phyloP scores from a whole-genome alignment of 2,113 vertebrate species.

The Peromyscus polionotus region DNA sequence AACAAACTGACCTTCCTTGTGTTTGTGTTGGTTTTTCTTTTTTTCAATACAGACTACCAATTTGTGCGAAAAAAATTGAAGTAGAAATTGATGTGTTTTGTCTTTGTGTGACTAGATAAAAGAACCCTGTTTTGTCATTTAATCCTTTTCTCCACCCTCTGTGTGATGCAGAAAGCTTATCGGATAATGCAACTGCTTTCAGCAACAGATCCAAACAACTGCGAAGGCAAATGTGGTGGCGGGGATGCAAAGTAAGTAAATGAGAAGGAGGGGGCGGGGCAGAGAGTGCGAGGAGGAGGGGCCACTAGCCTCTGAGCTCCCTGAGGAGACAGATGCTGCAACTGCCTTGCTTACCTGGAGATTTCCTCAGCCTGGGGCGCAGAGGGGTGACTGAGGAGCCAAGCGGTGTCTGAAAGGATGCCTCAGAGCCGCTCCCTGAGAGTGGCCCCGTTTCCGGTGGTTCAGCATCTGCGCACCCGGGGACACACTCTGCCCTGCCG shows the following conservation, averaged over 20 bases:
- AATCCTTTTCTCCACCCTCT: conserved; percentile 77
- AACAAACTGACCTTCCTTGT: neutral
- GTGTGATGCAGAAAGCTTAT: conserved; percentile 93
- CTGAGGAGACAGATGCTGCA: neutral
- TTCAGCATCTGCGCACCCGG: rapidly evolving
- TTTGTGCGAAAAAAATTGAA: neutral
- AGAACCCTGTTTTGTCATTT: conserved; percentile 71
- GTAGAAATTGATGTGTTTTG: conserved; percentile 70
- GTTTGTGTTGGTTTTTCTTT: neutral
- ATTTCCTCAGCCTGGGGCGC: neutral
- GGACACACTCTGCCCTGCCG: neutral
- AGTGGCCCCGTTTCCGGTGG: neutral
- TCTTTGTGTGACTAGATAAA: conserved; percentile 73
- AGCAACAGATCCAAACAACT: conserved; percentile 99
- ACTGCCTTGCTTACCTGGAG: too few species aligned
- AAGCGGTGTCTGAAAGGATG: neutral
- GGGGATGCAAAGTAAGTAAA: conserved; percentile 94
- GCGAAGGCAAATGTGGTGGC: conserved; percentile 99
- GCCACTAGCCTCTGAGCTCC: neutral
- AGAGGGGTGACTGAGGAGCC: neutral
- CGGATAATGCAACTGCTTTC: conserved; percentile 98
- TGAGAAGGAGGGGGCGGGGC: neutral
- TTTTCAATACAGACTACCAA: neutral
- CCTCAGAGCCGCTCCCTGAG: neutral
- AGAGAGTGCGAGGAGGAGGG: too few species aligned